Base-by-base conservation (phyloP, 2,113 vertebrate species). In the Eleginops maclovinus region DNA sequence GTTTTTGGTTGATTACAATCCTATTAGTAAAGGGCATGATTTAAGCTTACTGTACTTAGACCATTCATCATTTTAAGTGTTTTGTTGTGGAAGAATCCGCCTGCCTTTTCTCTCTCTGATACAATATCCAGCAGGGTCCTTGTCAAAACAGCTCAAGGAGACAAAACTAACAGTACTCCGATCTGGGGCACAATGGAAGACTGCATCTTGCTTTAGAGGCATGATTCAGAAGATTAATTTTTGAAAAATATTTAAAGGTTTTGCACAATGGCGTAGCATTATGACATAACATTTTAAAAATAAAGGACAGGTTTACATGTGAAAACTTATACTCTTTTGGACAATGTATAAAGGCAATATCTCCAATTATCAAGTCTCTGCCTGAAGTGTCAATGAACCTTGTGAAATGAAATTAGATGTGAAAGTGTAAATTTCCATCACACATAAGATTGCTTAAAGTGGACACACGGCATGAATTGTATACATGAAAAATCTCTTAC, bases 11-110 rank as follows among this genome's bases (percentile, higher is more conserved):
- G 54, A 72, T 79, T 68, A 54, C 85, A 88, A 89, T 93, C 88
- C 83, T 84, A 86, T 90, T 90, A 90, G 72, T 55, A 24, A 68
- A 83, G 84, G 75, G 79, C 22, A 76, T 83, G 89, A 74, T 82
- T 81, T 46, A 56, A 83, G 89, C 82, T 89, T 77, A 14, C 40
- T 74, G 44, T 54, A 26, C 62, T 81, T 36, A 70, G 55, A 64
- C n/a, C 71, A 47, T 73, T 90, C 83, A 89, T 92, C 85, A 85
- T 86, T 81, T 87, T 46, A 83, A 90, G 83, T 82, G 85, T 85
- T 87, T 77, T 58, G 58, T 77, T 74, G 51, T 70, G 40, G 62
- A 73, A 44, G 22, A 46, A 2, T 40, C 31, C 47, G 31, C 58
- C 22, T 49, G 50, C 47, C 8, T 53, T 68, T 60, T 72, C n/a